Conservation (phyloP, 2,888 invertebrate genomes). For the Meteorus cinctellus region DNA sequence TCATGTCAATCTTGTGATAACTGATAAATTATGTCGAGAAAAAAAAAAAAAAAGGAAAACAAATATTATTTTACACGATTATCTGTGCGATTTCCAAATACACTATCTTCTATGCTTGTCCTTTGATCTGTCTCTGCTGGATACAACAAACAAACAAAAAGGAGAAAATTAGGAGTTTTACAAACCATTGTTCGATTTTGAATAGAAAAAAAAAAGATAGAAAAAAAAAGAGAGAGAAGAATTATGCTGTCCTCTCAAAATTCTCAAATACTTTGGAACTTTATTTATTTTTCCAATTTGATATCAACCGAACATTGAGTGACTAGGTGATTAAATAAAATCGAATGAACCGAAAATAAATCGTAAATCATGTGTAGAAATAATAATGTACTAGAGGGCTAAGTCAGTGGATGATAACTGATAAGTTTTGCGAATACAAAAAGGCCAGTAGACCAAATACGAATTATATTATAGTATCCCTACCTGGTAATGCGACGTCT, state of each 20-base stretch:
- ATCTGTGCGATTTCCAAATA: conserved; percentile 46
- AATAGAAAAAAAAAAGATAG: conserved; percentile 52
- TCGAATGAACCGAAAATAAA: conserved; percentile 44
- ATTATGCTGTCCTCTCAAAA: too few species aligned
- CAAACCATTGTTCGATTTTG: conserved; percentile 45
- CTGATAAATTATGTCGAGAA: background rate
- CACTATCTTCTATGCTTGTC: conserved; percentile 70
- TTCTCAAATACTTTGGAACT: conserved; percentile 24
- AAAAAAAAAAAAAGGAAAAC: conserved; percentile 27
- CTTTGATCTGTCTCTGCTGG: conserved; percentile 70
- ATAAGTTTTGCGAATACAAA: conserved; percentile 16
- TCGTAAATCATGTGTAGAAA: conserved; percentile 30
- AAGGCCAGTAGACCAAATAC: conserved; percentile 32
- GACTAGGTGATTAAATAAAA: conserved; percentile 22
- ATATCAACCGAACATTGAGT: conserved; percentile 19
- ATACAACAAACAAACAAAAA: conserved; percentile 63
- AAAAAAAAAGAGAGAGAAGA: conserved; percentile 37
- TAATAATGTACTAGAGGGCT: conserved; percentile 49
- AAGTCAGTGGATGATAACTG: conserved; percentile 51
- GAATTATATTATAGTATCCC: conserved; percentile 54
- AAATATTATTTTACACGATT: conserved; percentile 32
- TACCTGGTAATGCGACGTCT: conserved; percentile 96
- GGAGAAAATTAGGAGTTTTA: conserved; percentile 48
- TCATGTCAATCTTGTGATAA: background rate
- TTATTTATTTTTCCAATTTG: conserved; percentile 45